Percentiles rank a stretch among this genome's conserved stretches.
These are phyloP conservation scores for Tympanuchus pallidicinctus DNA, from an alignment of 2,113 vertebrate genomes.

Conservation along the genomic window DNA sequence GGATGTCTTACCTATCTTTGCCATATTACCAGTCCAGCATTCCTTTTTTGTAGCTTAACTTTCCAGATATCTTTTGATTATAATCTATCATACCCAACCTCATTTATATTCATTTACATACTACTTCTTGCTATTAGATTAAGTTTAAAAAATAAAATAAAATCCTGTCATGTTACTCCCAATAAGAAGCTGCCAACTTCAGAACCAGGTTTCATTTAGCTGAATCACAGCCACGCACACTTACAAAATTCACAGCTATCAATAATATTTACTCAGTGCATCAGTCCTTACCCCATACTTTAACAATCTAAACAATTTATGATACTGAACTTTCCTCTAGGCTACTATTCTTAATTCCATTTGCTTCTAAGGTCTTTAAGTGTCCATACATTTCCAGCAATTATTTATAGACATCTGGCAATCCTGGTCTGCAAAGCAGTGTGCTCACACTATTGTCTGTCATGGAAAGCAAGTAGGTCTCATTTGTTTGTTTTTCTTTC, in stretches of 20 bases:
- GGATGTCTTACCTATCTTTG: background rate
- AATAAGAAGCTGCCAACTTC: background rate
- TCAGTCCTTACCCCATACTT: background rate
- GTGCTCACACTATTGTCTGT: background rate
- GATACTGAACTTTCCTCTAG: background rate
- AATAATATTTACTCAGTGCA: background rate
- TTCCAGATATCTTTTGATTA: background rate
- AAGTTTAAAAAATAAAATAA: background rate
- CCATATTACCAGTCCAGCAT: background rate
- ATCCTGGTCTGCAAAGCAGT: background rate
- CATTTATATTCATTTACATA: background rate
- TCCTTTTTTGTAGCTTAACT: background rate
- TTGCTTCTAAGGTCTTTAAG: conserved; percentile 10
- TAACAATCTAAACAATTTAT: background rate
- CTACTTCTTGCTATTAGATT: background rate
- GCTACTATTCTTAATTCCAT: background rate
- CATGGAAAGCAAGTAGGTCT: background rate
- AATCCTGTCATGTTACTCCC: background rate
- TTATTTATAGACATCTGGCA: conserved; percentile 27
- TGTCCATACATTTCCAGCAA: conserved; percentile 1
- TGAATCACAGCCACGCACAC: background rate
- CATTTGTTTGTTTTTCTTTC: background rate
- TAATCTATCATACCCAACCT: background rate
- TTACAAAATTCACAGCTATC: background rate
- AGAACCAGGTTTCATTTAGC: background rate